Conservation (phyloP, 64 coral and sea anemone species). For the Anthopleura sola region DNA sequence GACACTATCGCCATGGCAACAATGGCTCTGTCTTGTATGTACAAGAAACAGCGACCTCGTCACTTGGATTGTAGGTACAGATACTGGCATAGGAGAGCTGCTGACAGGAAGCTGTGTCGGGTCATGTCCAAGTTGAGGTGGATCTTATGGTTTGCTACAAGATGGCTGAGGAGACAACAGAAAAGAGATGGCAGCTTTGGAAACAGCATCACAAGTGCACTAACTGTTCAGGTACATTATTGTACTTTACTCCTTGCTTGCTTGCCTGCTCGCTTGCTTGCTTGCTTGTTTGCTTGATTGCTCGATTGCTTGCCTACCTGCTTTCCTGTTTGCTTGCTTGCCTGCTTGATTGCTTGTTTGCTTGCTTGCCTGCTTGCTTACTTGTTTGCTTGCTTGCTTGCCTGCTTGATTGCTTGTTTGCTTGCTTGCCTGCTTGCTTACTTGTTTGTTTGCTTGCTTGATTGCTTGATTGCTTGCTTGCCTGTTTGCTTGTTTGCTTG, state of each 20-base stretch:
- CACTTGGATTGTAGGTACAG: not conserved
- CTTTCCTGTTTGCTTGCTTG: no score
- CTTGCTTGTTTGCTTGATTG: no score
- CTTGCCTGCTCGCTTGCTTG: not conserved
- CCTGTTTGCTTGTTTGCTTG: no score
- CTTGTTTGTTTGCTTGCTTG: no score
- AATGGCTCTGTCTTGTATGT: not conserved
- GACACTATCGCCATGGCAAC: conserved; percentile 1
- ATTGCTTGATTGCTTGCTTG: no score
- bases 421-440: no score
- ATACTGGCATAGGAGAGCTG: not conserved
- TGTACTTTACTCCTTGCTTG: not conserved
- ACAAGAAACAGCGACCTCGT: not conserved
- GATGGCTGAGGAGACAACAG: not conserved
- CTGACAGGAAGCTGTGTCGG: not conserved
- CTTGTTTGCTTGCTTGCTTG: no score
- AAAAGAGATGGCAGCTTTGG: conserved; percentile 15
- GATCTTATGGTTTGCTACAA: not conserved
- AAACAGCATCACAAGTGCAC: conserved; percentile 6
- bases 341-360: no score
- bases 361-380: no score
- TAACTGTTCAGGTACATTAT: not conserved
- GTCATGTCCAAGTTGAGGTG: not conserved
- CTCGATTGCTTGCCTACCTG: no score
- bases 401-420: no score